Conservation (phyloP, 2,113 vertebrate genomes). For the Pelodiscus sinensis region DNA sequence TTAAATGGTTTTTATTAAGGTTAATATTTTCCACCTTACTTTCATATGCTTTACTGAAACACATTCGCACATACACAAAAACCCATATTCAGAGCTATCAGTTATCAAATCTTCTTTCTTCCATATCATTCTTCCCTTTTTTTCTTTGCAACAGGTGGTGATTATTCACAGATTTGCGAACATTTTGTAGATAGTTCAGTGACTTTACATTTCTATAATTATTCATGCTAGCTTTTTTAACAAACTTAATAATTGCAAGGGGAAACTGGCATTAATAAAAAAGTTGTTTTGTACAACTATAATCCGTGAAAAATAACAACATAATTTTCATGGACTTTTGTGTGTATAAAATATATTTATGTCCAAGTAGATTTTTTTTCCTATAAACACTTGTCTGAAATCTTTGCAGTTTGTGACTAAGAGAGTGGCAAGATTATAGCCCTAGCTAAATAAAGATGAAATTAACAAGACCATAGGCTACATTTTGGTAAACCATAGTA, state of each 20-base stretch:
- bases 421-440: constrained; percentile 30
- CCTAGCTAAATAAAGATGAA: constrained; percentile 63
- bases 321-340: background rate
- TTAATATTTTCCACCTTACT: background rate
- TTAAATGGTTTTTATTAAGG: constrained; percentile 11
- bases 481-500: constrained; percentile 77
- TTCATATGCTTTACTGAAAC: background rate
- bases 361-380: constrained; percentile 42
- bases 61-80: background rate
- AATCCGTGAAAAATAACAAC: background rate
- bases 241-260: constrained; percentile 55
- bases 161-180: constrained; percentile 49
- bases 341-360: constrained; percentile 30
- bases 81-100: constrained; percentile 36
- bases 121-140: background rate
- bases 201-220: constrained; percentile 39
- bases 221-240: constrained; percentile 47
- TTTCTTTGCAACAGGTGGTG: constrained; percentile 21
- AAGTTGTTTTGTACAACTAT: constrained; percentile 46
- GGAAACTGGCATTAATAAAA: constrained; percentile 41
- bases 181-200: constrained; percentile 16
- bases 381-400: constrained; percentile 35
- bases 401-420: constrained; percentile 38
- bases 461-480: constrained; percentile 68
- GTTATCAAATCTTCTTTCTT: background rate